phyloP scores from a whole-genome alignment of 2,888 invertebrate genomes.

The Tillus elongatus region DNA sequence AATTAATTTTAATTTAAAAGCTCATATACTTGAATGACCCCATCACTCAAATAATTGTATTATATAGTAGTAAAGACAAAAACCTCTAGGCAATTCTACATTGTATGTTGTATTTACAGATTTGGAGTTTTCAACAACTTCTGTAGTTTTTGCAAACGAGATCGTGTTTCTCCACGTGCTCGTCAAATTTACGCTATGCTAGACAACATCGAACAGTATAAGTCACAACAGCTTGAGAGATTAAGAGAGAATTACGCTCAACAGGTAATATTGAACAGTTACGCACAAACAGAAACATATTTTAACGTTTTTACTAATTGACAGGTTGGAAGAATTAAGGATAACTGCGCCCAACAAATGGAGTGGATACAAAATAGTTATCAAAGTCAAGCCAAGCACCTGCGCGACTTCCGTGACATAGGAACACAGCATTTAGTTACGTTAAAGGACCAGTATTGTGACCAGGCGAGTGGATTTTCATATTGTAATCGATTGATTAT shows the following conservation, averaged over 20 bases:
- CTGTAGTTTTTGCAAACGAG: constrained; percentile 63
- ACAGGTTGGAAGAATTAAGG: constrained; percentile 77
- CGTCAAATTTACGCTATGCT: constrained; percentile 80
- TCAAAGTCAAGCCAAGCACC: constrained; percentile 74
- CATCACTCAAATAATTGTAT: too few relatives aligned
- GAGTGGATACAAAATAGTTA: constrained; percentile 92
- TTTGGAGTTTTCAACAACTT: constrained; percentile 63
- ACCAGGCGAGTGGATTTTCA: constrained; percentile 60
- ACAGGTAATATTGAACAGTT: too few relatives aligned
- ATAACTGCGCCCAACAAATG: constrained; percentile 89
- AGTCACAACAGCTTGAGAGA: constrained; percentile 78
- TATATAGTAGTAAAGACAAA: too few relatives aligned
- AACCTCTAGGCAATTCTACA: too few relatives aligned
- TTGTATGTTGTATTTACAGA: constrained; percentile 50
- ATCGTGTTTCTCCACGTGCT: constrained; percentile 64
- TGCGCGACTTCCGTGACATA: constrained; percentile 83
- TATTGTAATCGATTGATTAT: too few relatives aligned
- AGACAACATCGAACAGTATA: constrained; percentile 84
- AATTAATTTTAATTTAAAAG: too few relatives aligned
- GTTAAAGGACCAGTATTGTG: constrained; percentile 83
- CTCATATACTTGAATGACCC: too few relatives aligned
- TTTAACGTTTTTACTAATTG: constrained; percentile 4
- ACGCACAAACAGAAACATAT: too few relatives aligned
- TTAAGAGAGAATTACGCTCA: constrained; percentile 85
- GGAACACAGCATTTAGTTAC: constrained; percentile 80